These are phyloP conservation scores for Oconnorella tubifera DNA, from an alignment of 2,888 invertebrate species.

Conservation along the genomic window DNA sequence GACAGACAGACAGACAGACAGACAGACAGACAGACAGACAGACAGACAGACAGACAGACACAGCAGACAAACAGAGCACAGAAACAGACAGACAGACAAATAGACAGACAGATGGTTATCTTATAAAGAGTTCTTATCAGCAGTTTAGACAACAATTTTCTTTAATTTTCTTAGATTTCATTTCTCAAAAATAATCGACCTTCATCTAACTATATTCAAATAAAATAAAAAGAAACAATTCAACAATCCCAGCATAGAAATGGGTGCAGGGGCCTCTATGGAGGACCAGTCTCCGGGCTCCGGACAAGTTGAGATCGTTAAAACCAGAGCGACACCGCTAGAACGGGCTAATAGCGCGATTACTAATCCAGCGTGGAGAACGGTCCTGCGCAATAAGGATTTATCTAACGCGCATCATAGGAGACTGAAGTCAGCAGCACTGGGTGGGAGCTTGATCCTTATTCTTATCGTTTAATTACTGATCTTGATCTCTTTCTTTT, in stretches of 20 bases:
- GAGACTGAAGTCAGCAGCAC: constrained; percentile 33
- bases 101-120: too few relatives aligned
- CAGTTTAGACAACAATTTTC: background rate
- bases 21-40: too few relatives aligned
- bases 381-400: constrained; percentile 36
- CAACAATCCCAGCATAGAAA: too few relatives aligned
- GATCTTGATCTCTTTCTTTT: background rate
- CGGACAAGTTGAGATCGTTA: constrained; percentile 4
- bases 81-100: too few relatives aligned
- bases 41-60: too few relatives aligned
- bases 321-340: background rate
- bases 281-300: constrained; percentile 6
- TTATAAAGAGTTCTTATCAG: too few relatives aligned
- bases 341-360: background rate
- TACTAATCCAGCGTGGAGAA: constrained; percentile 21
- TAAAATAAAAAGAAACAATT: too few relatives aligned
- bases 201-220: too few relatives aligned
- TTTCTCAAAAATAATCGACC: too few relatives aligned
- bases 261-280: constrained; percentile 24
- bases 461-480: background rate
- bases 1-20: too few relatives aligned
- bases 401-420: constrained; percentile 22
- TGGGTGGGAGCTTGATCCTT: constrained; percentile 28
- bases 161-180: background rate
- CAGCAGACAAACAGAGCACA: too few relatives aligned